Evolutionary conservation across 2,797 vertebrate species (phyloP).

Genomic region (Acropternis orthonyx): DNA sequence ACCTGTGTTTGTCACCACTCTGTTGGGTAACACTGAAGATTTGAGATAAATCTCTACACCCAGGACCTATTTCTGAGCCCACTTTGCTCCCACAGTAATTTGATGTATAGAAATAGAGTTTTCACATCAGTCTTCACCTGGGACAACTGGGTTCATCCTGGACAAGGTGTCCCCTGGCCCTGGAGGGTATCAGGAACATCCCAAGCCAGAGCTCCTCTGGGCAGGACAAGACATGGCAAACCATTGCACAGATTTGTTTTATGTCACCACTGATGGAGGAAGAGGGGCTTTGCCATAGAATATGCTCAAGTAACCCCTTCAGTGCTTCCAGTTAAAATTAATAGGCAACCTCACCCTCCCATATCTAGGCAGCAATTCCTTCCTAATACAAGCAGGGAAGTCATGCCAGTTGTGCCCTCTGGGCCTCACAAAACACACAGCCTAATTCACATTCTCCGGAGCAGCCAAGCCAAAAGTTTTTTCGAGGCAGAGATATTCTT

Average conservation of each 20-base stretch:
- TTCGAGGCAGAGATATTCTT: slow-evolving; percentile 18
- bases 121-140: not conserved
- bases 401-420: slow-evolving; percentile 41
- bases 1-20: accelerated
- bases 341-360: slow-evolving; percentile 25
- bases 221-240: not conserved
- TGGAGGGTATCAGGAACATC: not conserved
- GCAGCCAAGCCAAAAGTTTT: slow-evolving; percentile 30
- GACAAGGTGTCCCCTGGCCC: not conserved
- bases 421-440: not conserved
- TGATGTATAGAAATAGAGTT: not conserved
- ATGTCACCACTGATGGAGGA: not conserved
- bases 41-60: not conserved
- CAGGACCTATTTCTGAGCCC: not conserved
- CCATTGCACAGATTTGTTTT: not conserved
- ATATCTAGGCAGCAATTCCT: slow-evolving; percentile 42
- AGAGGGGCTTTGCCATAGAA: not conserved
- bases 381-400: slow-evolving; percentile 3
- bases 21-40: not conserved
- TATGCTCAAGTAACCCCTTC: not conserved
- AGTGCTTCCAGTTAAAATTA: slow-evolving; percentile 10
- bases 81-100: not conserved
- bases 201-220: not conserved
- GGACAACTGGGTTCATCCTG: not conserved
- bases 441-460: slow-evolving; percentile 11